A percentile compares a stretch with the other conserved stretches of the same genome.
Conservation (phyloP, 2,888 invertebrate genomes). For the Platerodrilus igneus region DNA sequence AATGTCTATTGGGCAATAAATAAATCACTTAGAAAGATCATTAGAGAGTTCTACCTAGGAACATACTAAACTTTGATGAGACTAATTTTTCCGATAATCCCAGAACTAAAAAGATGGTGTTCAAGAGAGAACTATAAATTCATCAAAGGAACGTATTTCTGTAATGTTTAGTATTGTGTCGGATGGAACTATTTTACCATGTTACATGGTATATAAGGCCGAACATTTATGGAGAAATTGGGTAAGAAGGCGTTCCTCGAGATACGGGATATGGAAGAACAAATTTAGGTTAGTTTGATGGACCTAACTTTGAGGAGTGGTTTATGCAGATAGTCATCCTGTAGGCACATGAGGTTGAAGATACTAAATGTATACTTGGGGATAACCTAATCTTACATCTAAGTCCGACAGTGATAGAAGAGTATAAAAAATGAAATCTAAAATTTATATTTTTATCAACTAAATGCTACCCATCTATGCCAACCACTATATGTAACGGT, state of each 20-base stretch:
- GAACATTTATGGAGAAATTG: slow-evolving; percentile 3
- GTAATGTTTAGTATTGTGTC: slow-evolving; percentile 3
- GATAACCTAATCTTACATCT: no score
- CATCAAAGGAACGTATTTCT: slow-evolving; percentile 2
- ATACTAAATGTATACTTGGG: no score
- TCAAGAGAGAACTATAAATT: slow-evolving; percentile 6
- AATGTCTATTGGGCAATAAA: no score
- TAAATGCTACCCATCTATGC: no score
- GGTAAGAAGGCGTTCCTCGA: slow-evolving; percentile 7
- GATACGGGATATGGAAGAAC: slow-evolving; percentile 5
- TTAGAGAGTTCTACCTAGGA: no score
- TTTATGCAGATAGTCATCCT: slow-evolving; percentile 4
- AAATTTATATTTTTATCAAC: no score
- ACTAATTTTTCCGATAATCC: slow-evolving; percentile 5
- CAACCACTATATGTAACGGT: no score
- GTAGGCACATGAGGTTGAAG: not conserved
- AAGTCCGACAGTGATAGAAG: no score
- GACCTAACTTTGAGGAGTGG: slow-evolving; percentile 8
- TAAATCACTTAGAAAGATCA: no score
- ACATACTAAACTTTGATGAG: slow-evolving; percentile 3
- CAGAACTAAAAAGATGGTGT: not conserved
- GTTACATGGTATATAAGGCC: slow-evolving; percentile 19
- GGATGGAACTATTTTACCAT: slow-evolving; percentile 29
- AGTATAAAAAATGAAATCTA: no score
- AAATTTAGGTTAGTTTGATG: slow-evolving; percentile 11